These are phyloP conservation scores for Gouania willdenowi DNA, from an alignment of 2,797 vertebrate genomes.

Conservation along the genomic window DNA sequence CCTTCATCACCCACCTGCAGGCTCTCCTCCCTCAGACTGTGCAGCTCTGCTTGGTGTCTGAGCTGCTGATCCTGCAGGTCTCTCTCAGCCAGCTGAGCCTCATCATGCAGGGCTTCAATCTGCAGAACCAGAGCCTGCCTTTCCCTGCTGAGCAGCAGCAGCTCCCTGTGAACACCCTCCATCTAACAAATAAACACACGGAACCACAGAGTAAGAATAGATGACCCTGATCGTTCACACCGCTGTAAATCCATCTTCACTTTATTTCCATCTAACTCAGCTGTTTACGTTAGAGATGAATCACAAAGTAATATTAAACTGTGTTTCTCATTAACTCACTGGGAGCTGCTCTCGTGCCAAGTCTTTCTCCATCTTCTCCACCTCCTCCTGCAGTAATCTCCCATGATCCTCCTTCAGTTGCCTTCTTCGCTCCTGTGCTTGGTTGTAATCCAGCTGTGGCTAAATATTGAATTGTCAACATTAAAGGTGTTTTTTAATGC, in stretches of 20 bases:
- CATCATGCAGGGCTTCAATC: slow-evolving; percentile 75
- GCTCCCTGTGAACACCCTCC: slow-evolving; percentile 56
- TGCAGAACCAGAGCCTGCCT: slow-evolving; percentile 71
- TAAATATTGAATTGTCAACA: slow-evolving; percentile 52
- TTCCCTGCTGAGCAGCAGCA: slow-evolving; percentile 67
- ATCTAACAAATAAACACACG: slow-evolving; percentile 34
- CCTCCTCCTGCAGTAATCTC: slow-evolving; percentile 73
- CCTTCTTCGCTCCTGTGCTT: slow-evolving; percentile 74
- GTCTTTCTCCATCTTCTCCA: slow-evolving; percentile 73
- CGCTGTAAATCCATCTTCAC: slow-evolving; percentile 34
- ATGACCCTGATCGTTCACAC: slow-evolving; percentile 23
- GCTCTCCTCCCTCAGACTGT: slow-evolving; percentile 68
- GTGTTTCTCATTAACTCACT: slow-evolving; percentile 63
- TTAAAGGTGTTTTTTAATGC: slow-evolving; percentile 14
- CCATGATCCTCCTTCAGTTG: slow-evolving; percentile 74
- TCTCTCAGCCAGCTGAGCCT: slow-evolving; percentile 69
- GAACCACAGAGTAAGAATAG: slow-evolving; percentile 6
- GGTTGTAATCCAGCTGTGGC: slow-evolving; percentile 65
- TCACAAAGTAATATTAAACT: slow-evolving; percentile 46
- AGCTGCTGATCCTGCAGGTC: slow-evolving; percentile 70
- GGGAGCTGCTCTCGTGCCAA: slow-evolving; percentile 60
- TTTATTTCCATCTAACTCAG: slow-evolving; percentile 54
- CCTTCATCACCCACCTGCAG: slow-evolving; percentile 71
- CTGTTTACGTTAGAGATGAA: slow-evolving; percentile 41
- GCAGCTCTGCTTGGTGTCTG: slow-evolving; percentile 67